Evolutionary conservation across 35 echinoderm and acorn worm species (phyloP).

Genomic region (Diadema setosum): DNA sequence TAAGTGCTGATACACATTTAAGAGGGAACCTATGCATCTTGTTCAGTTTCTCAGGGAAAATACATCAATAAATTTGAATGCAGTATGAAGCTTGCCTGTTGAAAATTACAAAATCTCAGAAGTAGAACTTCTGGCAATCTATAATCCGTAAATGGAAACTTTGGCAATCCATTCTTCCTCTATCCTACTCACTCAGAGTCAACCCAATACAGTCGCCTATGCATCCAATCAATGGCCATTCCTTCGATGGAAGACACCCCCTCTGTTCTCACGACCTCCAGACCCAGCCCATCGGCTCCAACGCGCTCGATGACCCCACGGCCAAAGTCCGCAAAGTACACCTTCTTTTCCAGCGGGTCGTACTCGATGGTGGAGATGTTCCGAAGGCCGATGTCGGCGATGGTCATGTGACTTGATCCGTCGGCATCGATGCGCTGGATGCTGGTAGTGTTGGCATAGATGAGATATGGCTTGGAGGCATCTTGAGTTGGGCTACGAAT

Average conservation of each 20-base stretch:
- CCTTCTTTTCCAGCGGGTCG: conserved; percentile 24
- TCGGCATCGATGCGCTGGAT: conserved; percentile 87
- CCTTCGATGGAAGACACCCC: conserved; percentile 60
- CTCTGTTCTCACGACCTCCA: conserved; percentile 23
- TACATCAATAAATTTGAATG: too few relatives aligned
- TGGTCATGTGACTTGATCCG: conserved; percentile 53
- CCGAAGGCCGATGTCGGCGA: conserved; percentile 13
- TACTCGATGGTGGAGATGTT: conserved; percentile 81
- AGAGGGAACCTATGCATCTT: too few relatives aligned
- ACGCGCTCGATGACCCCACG: conserved; percentile 69
- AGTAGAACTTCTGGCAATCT: too few relatives aligned
- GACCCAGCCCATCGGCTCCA: conserved; percentile 36
- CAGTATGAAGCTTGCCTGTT: too few relatives aligned
- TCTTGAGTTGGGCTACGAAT: background rate
- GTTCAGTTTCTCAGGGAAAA: too few relatives aligned
- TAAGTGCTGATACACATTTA: too few relatives aligned
- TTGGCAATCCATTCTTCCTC: too few relatives aligned
- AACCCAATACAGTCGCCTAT: conserved; percentile 91
- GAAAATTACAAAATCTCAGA: too few relatives aligned
- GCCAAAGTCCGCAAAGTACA: conserved; percentile 86
- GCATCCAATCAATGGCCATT: conserved; percentile 87
- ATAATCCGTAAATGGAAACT: too few relatives aligned
- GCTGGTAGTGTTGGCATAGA: conserved; percentile 66
- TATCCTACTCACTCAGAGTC: conserved; percentile 75
- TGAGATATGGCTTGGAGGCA: conserved; percentile 47